Evolutionary conservation across 2,113 vertebrate species (phyloP), one percentile per base, ranked within the genome.

Genomic region (Thermophis baileyi): DNA sequence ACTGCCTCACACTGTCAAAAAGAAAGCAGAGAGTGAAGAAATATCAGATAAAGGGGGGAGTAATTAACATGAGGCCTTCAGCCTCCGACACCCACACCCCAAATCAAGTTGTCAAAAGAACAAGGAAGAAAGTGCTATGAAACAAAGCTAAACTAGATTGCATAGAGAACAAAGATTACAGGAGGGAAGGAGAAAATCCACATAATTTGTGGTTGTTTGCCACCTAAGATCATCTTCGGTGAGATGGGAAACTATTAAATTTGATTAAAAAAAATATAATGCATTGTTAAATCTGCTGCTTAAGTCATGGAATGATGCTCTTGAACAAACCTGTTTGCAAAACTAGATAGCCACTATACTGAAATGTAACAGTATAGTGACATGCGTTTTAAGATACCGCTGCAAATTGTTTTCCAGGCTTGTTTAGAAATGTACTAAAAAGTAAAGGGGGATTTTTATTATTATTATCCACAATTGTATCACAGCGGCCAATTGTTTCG

Each of bases 361-460:
- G 93, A 93, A 85, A 63, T 16, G 60, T 57, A 90, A 63, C 53
- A 54, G 4, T 22, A 20, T 54, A 54, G 91, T 54, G 7, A 85
- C 63, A 35, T 14, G 86, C 0, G n/a, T 10, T 47, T 74, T 25
- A 86, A 87, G 27, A 90, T 94, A 93, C 93, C 60, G 91, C 46
- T 40, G 89, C 46, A 90, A 94, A 94, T 91, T 93, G 46, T 4
- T 95, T 95, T 90, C 50, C 3, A 24, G 30, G 50, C 89, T 93
- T 44, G 44, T 44, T 44, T 44, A 44, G 44, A 44, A 44, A 44
- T 44, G 44, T 44, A 44, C 44, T 44, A 44, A 44, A 44, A 44
- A 44, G 1, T 44, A 44, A 44, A 44, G 3, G 44, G 44, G 44
- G 44, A 44, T n/a, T n/a, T n/a, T n/a, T n/a, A n/a, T n/a, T n/a